Base-by-base conservation (phyloP, 2,797 vertebrate genomes). In the Remorina albescens region DNA sequence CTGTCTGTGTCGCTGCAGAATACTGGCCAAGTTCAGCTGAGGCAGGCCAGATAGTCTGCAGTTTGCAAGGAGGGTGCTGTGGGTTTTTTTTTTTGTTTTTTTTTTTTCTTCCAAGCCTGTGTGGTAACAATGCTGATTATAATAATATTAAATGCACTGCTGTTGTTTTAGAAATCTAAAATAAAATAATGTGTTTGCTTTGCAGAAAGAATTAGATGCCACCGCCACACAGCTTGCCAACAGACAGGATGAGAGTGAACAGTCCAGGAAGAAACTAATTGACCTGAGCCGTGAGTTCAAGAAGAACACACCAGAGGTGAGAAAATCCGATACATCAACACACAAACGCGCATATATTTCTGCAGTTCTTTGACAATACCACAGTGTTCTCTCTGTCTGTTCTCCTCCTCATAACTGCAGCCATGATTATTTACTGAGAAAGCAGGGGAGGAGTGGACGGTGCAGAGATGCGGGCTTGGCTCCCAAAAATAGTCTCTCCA, bases 211-310 rank as follows among this genome's bases (percentile, higher is more conserved):
- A 88, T 88, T 95, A 61, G 94, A 95, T 37, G 88, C 93, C 86
- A 95, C 93, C 72, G 95, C 95, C 88, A 95, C 95, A 37, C 96
- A 96, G 83, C 95, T 99, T 94, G 98, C 98, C 71, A 99, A 98
- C 95, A 95, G 98, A 93, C 98, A 99, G 94, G 98, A 99, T 95
- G 98, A 99, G 92, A 99, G 98, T 5, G 98, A 99, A 87, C 97
- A 99, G 94, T 98, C 94, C 88, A 92, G 95, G 85, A 95, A 94
- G 83, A 94, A 92, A 63, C 94, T 99, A 76, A 98, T 99, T 81
- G 98, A 99, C 91, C 97, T 99, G 94, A 99, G 98, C 94, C 96
- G 98, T 2, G 97, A 99, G 91, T 99, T 99, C 94, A 99, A 99
- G 95, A 99, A 99, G 91, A 99, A 96, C 96, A 99, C 98, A 93